Conservation (phyloP, 1,140 invertebrate species). For the Pachyrhynchus sulphureomaculatus region DNA sequence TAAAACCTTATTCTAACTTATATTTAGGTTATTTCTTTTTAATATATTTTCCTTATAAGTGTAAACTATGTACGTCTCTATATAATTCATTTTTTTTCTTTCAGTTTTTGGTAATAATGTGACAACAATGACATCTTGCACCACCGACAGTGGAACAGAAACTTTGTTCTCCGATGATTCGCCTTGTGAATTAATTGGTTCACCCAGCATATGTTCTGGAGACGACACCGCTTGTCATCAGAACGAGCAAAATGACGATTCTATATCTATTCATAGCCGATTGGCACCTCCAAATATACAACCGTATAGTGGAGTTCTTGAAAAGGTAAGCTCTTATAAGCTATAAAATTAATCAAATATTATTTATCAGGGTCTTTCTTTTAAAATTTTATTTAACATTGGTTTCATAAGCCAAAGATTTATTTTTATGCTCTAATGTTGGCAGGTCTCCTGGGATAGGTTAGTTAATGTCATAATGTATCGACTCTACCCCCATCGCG, state of each 20-base stretch:
- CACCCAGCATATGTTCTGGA: conserved; percentile 42
- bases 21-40: no score
- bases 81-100: conserved; percentile 32
- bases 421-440: no score
- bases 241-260: conserved; percentile 35
- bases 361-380: no score
- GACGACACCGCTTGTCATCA: conserved; percentile 22
- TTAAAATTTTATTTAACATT: no score
- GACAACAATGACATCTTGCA: conserved; percentile 44
- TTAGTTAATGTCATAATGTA: no score
- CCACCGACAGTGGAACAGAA: conserved; percentile 56
- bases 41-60: no score
- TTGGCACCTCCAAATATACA: conserved; percentile 58
- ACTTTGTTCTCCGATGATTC: conserved; percentile 55
- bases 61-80: no score
- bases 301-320: conserved; percentile 60
- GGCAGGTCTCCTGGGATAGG: no score
- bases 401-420: no score
- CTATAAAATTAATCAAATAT: background rate
- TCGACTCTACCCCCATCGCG: no score
- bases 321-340: conserved; percentile 51
- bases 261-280: conserved; percentile 47
- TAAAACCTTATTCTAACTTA: no score
- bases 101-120: conserved; percentile 41
- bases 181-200: conserved; percentile 47